Conservation (phyloP, 1,140 invertebrate species). For the Lepidotrigona ventralis region DNA sequence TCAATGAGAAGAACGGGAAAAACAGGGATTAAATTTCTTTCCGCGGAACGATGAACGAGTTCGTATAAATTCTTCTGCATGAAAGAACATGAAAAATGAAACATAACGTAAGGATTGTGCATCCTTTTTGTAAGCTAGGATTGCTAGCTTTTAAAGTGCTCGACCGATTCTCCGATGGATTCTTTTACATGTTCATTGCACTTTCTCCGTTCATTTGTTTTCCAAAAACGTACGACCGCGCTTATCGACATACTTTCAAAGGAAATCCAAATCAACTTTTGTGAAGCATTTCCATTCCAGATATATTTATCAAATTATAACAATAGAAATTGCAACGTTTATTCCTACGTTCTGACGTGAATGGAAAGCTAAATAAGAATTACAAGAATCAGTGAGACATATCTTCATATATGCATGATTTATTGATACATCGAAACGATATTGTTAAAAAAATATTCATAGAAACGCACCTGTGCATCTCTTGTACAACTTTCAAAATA, state of each 20-base stretch:
- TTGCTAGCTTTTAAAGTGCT: slow-evolving; percentile 35
- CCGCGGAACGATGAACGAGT: background rate
- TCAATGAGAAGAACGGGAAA: slow-evolving; percentile 35
- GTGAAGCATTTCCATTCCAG: background rate
- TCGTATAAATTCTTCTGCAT: background rate
- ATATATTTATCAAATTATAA: background rate
- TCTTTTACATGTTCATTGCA: slow-evolving; percentile 50
- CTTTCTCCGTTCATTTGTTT: slow-evolving; percentile 65
- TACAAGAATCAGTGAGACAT: background rate
- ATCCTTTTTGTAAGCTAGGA: background rate
- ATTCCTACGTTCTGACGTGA: background rate
- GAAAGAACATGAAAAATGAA: background rate
- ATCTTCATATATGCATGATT: slow-evolving; percentile 21
- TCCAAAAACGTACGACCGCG: slow-evolving; percentile 55
- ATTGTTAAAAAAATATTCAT: slow-evolving; percentile 19
- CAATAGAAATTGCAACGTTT: background rate
- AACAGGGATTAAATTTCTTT: slow-evolving; percentile 32
- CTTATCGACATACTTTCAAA: slow-evolving; percentile 56
- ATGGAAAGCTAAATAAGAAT: background rate
- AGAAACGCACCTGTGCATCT: slow-evolving; percentile 20
- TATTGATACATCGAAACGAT: slow-evolving; percentile 42
- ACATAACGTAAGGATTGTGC: background rate
- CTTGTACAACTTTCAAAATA: slow-evolving; percentile 55
- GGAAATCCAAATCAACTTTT: background rate
- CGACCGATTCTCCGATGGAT: slow-evolving; percentile 56